Evolutionary conservation across 2,797 vertebrate genomes (phyloP), one percentile per base, ranked within the genome.

Genomic region (Babyrousa celebensis): DNA sequence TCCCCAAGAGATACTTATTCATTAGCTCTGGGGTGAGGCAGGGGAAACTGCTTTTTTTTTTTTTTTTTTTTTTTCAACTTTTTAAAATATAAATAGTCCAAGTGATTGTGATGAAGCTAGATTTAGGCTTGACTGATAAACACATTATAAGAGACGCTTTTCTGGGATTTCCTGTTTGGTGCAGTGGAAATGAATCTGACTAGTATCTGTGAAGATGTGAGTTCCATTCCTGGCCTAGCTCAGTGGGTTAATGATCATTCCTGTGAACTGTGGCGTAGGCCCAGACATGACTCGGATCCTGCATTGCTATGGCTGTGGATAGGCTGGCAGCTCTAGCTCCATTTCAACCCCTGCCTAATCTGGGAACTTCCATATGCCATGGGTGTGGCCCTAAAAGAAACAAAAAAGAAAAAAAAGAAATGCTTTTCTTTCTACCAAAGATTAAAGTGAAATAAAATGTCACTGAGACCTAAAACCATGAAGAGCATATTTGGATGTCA

Each of bases 101-200:
- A 36, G 43, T 82, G 29, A 58, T 93, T 95, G 84, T 82, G 32
- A 62, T 56, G 43, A 77, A 89, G n/a, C 29, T 75, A 36, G 16
- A 32, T 83, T 96, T 94, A 27, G 7, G 68, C 27, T 85, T 90
- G n/a, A 87, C 21, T 32, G 54, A 56, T 79, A 32, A 95, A 65
- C 18, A 56, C 63, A 67, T 56, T 6, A 29, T 56, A 72, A 94
- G 32, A 93, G 85, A 72, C 43, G 32, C 2, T 43, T 85, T 56
- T 78, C 29, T 85, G 43, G 43, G 43, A 48, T 48, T 48, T 48
- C 43, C 43, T 48, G 43, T 48, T 48, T 48, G 43, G 43, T 48
- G 6, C 43, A 48, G 9, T 10, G 43, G 43, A 48, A 48, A 48
- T 6, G 6, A 48, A 48, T 48, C 43, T 48, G 43, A 48, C 43